phyloP scores from a whole-genome alignment of 2,888 invertebrate species.

The Protula sp. region DNA sequence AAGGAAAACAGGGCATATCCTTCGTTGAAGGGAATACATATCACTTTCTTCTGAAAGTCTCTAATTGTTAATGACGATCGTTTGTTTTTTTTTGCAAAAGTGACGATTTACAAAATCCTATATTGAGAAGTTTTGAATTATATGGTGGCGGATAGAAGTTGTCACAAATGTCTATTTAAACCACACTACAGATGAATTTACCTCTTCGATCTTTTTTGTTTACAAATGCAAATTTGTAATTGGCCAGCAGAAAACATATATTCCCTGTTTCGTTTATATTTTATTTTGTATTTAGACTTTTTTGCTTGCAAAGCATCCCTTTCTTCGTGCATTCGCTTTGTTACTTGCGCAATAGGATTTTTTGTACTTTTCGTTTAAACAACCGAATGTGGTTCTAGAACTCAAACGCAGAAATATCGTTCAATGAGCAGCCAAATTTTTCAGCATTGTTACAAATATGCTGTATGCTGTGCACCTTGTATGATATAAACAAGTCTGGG shows the following conservation, averaged over 20 bases:
- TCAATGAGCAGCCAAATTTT: slow-evolving; percentile 1
- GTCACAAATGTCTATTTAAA: not conserved
- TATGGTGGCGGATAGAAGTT: not conserved
- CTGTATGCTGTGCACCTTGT: slow-evolving; percentile 15
- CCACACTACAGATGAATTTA: not conserved
- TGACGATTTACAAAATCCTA: no score
- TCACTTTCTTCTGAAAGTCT: no score
- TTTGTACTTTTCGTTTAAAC: slow-evolving; percentile 9
- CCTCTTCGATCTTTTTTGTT: not conserved
- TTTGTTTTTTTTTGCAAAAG: no score
- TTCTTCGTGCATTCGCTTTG: no score
- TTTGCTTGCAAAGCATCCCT: no score
- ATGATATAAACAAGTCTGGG: slow-evolving; percentile 8
- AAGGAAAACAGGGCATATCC: no score
- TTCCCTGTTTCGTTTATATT: no score
- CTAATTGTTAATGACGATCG: no score
- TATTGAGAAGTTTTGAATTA: not conserved
- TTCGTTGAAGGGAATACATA: no score
- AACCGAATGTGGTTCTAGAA: slow-evolving; percentile 15
- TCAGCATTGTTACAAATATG: slow-evolving; percentile 13
- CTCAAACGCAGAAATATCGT: slow-evolving; percentile 12
- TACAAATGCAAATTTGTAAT: not conserved
- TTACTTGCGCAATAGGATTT: slow-evolving; percentile 13
- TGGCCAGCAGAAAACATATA: not conserved
- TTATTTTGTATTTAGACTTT: no score